phyloP scores from a whole-genome alignment of 2,113 vertebrate genomes.

The Strix uralensis region DNA sequence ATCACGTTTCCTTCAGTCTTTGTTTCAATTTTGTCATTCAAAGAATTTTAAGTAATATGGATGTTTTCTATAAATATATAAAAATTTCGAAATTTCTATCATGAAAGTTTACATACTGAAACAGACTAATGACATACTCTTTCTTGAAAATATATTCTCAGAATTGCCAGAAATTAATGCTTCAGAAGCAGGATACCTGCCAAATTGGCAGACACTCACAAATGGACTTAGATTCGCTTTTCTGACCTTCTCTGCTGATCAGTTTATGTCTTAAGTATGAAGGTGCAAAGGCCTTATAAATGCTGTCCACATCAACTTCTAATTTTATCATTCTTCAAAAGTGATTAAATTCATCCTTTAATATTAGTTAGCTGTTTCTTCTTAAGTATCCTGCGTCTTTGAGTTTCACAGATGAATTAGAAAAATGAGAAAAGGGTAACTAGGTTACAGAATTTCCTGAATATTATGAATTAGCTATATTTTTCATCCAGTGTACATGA shows the following conservation, averaged over 20 bases:
- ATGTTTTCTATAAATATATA: background rate
- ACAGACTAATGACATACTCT: background rate
- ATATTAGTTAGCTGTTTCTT: background rate
- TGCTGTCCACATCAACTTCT: background rate
- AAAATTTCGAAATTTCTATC: background rate
- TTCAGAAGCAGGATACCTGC: background rate
- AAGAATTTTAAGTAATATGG: background rate
- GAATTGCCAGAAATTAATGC: background rate
- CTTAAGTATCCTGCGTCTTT: background rate
- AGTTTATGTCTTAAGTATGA: constrained; percentile 4
- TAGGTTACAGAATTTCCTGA: background rate
- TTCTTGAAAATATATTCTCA: background rate
- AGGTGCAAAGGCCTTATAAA: constrained; percentile 14
- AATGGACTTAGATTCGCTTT: background rate
- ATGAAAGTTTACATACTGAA: background rate
- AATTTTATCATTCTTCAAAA: constrained; percentile 22
- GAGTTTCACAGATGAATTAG: background rate
- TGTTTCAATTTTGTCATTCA: background rate
- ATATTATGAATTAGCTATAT: background rate
- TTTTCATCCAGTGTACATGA: background rate
- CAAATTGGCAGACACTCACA: background rate
- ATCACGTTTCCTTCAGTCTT: background rate
- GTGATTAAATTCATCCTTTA: background rate
- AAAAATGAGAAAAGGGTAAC: background rate
- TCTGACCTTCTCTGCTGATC: background rate